Percentiles rank a stretch among this genome's conserved stretches.
phyloP scores from a whole-genome alignment of 2,888 invertebrate genomes.

The Zygothrica quintamaculata region DNA sequence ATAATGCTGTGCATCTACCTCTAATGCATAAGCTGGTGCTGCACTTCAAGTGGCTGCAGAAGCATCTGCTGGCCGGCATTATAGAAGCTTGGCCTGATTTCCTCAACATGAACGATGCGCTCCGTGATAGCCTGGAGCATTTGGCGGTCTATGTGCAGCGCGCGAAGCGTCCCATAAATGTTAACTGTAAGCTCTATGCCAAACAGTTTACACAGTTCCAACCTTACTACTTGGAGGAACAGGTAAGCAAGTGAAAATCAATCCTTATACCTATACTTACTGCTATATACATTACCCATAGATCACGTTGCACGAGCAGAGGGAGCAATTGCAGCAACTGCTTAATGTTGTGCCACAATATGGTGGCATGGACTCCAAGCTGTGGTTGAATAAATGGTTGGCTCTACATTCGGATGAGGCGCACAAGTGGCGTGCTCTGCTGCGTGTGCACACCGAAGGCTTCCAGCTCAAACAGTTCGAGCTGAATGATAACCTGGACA shows the following conservation, averaged over 20 bases:
- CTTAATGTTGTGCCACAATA: constrained; percentile 76
- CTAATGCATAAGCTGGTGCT: constrained; percentile 87
- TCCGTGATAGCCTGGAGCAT: constrained; percentile 54
- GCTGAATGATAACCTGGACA: not conserved
- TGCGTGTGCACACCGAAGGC: constrained; percentile 23
- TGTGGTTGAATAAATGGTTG: constrained; percentile 68
- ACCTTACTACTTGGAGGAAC: constrained; percentile 74
- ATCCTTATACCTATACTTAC: not conserved
- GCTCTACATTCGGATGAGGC: constrained; percentile 69
- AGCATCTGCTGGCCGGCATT: constrained; percentile 85
- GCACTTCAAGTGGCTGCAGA: constrained; percentile 91
- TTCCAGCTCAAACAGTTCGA: constrained; percentile 56
- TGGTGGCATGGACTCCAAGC: constrained; percentile 67
- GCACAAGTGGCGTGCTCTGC: constrained; percentile 54
- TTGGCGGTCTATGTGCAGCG: constrained; percentile 66
- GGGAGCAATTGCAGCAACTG: constrained; percentile 66
- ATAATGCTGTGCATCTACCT: constrained; percentile 85
- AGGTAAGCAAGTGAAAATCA: too few relatives aligned
- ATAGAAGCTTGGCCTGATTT: constrained; percentile 36
- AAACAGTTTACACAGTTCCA: constrained; percentile 82
- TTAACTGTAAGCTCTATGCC: constrained; percentile 75
- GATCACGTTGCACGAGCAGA: constrained; percentile 59
- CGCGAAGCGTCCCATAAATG: constrained; percentile 76
- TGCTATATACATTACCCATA: constrained; percentile 11
- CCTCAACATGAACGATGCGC: constrained; percentile 27